Evolutionary conservation across 2,113 vertebrate genomes (phyloP).

Genomic region (Crotalus tigris): DNA sequence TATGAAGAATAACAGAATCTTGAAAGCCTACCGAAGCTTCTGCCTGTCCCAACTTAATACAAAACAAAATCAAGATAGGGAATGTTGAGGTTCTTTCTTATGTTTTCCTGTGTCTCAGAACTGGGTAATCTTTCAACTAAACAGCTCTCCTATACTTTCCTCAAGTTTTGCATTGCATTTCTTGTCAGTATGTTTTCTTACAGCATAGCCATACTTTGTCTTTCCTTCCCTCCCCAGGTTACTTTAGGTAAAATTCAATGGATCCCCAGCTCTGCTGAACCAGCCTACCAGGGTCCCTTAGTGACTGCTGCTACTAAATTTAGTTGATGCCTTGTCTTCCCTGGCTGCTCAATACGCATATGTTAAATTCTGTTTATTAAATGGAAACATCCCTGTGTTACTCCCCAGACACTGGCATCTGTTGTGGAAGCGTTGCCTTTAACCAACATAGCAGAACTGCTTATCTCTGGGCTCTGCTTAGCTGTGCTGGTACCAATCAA

Average conservation of each 20-base stretch:
- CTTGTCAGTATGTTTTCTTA: not conserved
- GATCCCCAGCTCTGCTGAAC: not conserved
- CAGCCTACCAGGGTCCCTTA: not conserved
- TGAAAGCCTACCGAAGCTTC: not conserved
- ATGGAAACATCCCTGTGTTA: not conserved
- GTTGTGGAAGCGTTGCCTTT: slow-evolving; percentile 78
- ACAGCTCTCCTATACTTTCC: not conserved
- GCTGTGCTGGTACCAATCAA: slow-evolving; percentile 82
- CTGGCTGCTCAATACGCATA: not conserved
- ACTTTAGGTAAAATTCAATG: not conserved
- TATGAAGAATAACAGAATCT: not conserved
- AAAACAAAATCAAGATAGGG: not conserved
- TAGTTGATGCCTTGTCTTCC: not conserved
- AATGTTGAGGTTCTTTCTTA: not conserved
- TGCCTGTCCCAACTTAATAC: not conserved
- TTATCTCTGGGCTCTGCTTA: slow-evolving; percentile 83
- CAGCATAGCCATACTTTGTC: not conserved
- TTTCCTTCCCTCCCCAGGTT: not conserved
- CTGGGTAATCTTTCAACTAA: not conserved
- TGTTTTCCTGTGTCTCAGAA: not conserved
- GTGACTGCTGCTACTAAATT: not conserved
- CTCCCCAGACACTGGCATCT: slow-evolving; percentile 78
- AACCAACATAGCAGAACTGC: slow-evolving; percentile 81
- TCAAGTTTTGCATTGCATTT: not conserved
- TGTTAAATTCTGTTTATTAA: not conserved